These are phyloP conservation scores for Cichlasoma orientale DNA, from an alignment of 2,797 vertebrate genomes.

Conservation along the genomic window DNA sequence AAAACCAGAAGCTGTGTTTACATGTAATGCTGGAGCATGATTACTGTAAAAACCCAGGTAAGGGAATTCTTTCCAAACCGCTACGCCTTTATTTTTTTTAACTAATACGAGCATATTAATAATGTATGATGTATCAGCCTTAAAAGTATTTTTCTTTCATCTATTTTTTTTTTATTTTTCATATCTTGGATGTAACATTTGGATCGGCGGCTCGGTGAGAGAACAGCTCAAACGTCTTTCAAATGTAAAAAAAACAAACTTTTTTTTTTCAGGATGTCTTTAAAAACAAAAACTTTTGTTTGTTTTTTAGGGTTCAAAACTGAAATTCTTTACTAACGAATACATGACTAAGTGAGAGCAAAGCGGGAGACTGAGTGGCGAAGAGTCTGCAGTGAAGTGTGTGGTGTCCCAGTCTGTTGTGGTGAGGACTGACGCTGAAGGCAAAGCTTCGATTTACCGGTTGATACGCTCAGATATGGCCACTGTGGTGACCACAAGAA, in stretches of 20 bases:
- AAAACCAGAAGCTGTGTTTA: not conserved
- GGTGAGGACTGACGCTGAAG: not conserved
- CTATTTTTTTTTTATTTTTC: not conserved
- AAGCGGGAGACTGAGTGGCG: not conserved
- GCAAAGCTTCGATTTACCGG: no score
- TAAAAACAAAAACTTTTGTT: not conserved
- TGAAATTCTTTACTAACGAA: not conserved
- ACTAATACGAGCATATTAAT: not conserved
- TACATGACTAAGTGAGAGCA: not conserved
- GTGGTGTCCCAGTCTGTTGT: no score
- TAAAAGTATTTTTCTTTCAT: not conserved
- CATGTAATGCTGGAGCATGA: not conserved
- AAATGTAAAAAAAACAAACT: not conserved
- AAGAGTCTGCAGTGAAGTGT: not conserved
- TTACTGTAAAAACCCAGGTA: not conserved
- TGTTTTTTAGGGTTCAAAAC: not conserved
- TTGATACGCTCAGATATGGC: no score
- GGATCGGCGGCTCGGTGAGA: not conserved
- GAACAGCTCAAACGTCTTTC: not conserved
- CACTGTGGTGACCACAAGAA: not conserved
- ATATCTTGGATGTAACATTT: not conserved
- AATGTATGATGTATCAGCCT: not conserved
- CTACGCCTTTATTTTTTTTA: not conserved
- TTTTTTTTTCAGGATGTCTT: no score
- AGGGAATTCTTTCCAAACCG: not conserved